A percentile compares a stretch with the other conserved stretches of the same genome.
Conservation (phyloP, 92 coral and sea anemone species). For the Heliopora coerulea region DNA sequence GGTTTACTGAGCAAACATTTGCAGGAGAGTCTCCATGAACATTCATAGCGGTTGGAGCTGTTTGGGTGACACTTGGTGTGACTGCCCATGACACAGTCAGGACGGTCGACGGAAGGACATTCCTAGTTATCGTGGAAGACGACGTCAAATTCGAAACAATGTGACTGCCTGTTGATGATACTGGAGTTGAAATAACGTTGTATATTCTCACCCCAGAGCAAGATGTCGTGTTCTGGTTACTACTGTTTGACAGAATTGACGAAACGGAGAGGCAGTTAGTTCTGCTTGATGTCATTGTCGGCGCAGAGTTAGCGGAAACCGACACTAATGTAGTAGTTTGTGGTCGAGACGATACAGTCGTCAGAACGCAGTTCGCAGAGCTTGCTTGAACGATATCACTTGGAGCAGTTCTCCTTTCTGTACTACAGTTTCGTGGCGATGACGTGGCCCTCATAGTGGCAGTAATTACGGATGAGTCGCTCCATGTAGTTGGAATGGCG, state of each 20-base stretch:
- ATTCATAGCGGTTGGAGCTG: background rate
- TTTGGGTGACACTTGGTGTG: background rate
- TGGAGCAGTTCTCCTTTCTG: slow-evolving; percentile 5
- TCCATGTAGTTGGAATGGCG: slow-evolving; percentile 31
- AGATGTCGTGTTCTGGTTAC: slow-evolving; percentile 21
- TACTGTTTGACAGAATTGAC: slow-evolving; percentile 22
- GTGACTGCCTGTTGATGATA: background rate
- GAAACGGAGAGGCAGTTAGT: slow-evolving; percentile 33
- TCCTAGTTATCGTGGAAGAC: slow-evolving; percentile 8
- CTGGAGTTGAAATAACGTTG: slow-evolving; percentile 7
- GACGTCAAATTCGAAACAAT: slow-evolving; percentile 22
- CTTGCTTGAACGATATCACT: background rate
- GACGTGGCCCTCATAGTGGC: slow-evolving; percentile 41
- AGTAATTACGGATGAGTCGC: slow-evolving; percentile 33
- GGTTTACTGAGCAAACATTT: background rate
- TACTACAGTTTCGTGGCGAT: slow-evolving; percentile 8
- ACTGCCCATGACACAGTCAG: background rate
- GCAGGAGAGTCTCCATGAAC: background rate
- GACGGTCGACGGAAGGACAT: slow-evolving; percentile 9
- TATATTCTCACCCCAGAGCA: slow-evolving; percentile 1
- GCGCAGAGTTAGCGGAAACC: background rate
- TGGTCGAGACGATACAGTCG: slow-evolving; percentile 1
- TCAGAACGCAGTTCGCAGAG: background rate
- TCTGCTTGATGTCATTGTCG: background rate
- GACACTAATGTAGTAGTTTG: background rate